Percentiles rank a stretch among this genome's conserved stretches.
Conservation (phyloP, 2,113 vertebrate genomes). For the Hemicordylus capensis region DNA sequence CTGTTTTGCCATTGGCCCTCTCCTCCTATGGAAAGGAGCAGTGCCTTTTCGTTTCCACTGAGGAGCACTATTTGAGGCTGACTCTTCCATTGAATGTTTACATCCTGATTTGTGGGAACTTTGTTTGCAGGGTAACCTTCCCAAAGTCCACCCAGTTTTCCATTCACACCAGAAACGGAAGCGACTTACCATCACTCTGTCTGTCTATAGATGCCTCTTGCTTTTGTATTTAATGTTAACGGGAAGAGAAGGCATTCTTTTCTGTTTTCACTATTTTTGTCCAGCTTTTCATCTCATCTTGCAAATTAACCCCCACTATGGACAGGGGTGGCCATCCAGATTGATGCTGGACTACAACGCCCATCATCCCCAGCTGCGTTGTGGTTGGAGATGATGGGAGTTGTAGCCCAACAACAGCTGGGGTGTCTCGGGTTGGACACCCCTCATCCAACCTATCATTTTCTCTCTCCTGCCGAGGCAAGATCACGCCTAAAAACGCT, state of each 20-base stretch:
- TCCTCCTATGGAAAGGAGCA: slow-evolving; percentile 52
- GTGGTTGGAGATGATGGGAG: too few relatives aligned
- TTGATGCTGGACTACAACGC: too few relatives aligned
- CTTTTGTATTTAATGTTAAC: not conserved
- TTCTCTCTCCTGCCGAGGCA: too few relatives aligned
- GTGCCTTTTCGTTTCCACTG: slow-evolving; percentile 16
- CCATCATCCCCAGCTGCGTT: too few relatives aligned
- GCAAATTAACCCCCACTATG: too few relatives aligned
- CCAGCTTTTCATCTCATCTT: too few relatives aligned
- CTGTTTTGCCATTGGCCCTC: slow-evolving; percentile 47
- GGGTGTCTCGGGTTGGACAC: too few relatives aligned
- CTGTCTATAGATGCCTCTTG: not conserved
- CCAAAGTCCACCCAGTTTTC: not conserved
- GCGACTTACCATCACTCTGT: not conserved
- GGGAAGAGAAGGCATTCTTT: not conserved
- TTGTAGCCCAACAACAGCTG: too few relatives aligned
- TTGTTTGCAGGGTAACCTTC: not conserved
- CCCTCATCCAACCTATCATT: too few relatives aligned
- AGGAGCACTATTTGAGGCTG: not conserved
- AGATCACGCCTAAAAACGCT: too few relatives aligned
- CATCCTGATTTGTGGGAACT: not conserved
- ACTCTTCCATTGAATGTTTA: not conserved
- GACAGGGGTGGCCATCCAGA: too few relatives aligned
- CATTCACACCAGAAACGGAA: not conserved
- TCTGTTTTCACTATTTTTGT: not conserved